Conservation (phyloP, 1,140 invertebrate genomes). For the Solen grandis region DNA sequence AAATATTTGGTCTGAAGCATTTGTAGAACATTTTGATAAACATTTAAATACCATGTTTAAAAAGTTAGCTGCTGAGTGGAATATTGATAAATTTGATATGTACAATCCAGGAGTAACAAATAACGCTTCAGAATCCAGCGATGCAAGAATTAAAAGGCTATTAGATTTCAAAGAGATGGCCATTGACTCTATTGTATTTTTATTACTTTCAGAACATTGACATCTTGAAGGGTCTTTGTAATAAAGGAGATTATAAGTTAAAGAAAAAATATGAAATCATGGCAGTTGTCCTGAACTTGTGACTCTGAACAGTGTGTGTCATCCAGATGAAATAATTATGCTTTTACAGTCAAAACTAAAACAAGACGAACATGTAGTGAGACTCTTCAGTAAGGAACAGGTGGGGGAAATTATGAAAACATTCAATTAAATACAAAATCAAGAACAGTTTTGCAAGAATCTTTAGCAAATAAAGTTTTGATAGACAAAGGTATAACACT, state of each 20-base stretch:
- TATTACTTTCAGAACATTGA: conserved; percentile 29
- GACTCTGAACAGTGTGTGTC: conserved; percentile 3
- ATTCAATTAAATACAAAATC: too few relatives aligned
- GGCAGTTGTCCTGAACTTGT: conserved; percentile 2
- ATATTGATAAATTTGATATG: conserved; percentile 17
- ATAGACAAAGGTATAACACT: too few relatives aligned
- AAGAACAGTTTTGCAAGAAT: too few relatives aligned
- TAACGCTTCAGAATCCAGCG: conserved; percentile 38
- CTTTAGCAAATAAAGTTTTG: too few relatives aligned
- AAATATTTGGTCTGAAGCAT: too few relatives aligned
- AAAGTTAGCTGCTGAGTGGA: conserved; percentile 18
- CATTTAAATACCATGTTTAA: background rate
- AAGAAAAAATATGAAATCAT: conserved; percentile 1
- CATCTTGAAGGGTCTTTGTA: conserved; percentile 9
- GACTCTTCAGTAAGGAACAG: too few relatives aligned
- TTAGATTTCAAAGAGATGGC: conserved; percentile 31
- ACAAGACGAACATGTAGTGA: conserved; percentile 1
- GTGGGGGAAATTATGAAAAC: background rate
- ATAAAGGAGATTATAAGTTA: conserved; percentile 22
- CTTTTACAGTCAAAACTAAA: conserved; percentile 2
- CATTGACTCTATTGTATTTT: conserved; percentile 13
- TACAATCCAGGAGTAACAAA: conserved; percentile 53
- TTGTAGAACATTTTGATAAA: too few relatives aligned
- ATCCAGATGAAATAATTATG: conserved; percentile 11
- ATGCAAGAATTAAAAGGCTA: conserved; percentile 27